phyloP scores from a whole-genome alignment of 2,888 invertebrate genomes.

The Diarsia dahlii region DNA sequence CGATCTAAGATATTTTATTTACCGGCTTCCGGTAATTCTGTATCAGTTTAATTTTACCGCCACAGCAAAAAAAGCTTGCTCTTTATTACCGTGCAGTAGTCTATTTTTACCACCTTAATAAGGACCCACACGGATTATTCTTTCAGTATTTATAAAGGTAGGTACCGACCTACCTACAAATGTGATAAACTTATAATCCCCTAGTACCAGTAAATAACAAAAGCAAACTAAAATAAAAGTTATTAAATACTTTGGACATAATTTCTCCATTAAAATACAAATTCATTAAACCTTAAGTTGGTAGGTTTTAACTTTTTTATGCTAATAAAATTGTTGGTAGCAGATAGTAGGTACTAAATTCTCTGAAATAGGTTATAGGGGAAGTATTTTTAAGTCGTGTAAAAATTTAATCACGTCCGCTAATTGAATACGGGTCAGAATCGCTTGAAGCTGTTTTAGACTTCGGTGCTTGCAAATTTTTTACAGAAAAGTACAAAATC shows the following conservation, averaged over 20 bases:
- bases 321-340: slow-evolving; percentile 73
- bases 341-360: slow-evolving; percentile 61
- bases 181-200: slow-evolving; percentile 58
- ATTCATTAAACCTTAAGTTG: slow-evolving; percentile 76
- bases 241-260: slow-evolving; percentile 77
- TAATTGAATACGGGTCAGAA: slow-evolving; percentile 75
- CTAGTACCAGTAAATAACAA: slow-evolving; percentile 59
- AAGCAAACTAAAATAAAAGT: slow-evolving; percentile 59
- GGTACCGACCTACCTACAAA: slow-evolving; percentile 5
- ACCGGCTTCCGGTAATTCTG: slow-evolving; percentile 26
- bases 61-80: slow-evolving; percentile 32
- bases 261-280: slow-evolving; percentile 82
- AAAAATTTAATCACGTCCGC: slow-evolving; percentile 79
- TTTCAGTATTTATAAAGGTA: slow-evolving; percentile 7
- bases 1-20: slow-evolving; percentile 25
- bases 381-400: slow-evolving; percentile 80
- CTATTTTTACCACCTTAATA: slow-evolving; percentile 57
- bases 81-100: slow-evolving; percentile 58
- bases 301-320: slow-evolving; percentile 75
- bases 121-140: slow-evolving; percentile 47
- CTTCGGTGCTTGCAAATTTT: slow-evolving; percentile 2
- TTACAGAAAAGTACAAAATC: slow-evolving; percentile 19
- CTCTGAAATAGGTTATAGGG: slow-evolving; percentile 65
- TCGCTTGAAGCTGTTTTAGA: slow-evolving; percentile 33
- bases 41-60: slow-evolving; percentile 48